Percentiles rank a stretch among this genome's conserved stretches.
Evolutionary conservation across 2,113 vertebrate genomes (phyloP).

Genomic region (Urocolius indicus): DNA sequence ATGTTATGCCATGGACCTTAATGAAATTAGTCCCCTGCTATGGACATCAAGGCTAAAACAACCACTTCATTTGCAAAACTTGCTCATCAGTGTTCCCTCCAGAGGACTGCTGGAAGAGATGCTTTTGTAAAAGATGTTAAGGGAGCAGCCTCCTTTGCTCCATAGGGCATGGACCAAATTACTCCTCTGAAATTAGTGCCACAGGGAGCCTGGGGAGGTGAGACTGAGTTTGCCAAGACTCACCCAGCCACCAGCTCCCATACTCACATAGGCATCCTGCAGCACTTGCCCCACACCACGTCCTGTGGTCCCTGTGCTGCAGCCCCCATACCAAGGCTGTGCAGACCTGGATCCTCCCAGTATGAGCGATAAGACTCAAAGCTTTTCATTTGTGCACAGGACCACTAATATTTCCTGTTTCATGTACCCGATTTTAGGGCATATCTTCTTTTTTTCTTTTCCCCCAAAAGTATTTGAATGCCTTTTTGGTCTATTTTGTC

Average conservation of each 20-base stretch:
- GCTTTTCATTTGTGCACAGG: neutral
- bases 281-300: rapidly evolving
- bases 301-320: neutral
- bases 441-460: neutral
- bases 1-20: neutral
- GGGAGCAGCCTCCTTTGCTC: neutral
- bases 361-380: neutral
- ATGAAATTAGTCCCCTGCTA: neutral
- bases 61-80: neutral
- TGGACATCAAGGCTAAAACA: neutral
- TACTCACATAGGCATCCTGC: rapidly evolving
- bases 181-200: neutral
- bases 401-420: neutral
- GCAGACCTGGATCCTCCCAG: neutral
- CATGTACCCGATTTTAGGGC: neutral
- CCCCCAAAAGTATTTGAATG: neutral
- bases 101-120: neutral
- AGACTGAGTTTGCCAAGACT: neutral
- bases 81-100: neutral
- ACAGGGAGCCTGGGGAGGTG: rapidly evolving
- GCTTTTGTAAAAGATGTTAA: neutral
- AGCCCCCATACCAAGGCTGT: rapidly evolving
- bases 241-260: rapidly evolving
- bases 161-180: neutral
- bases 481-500: neutral